Base-by-base conservation (phyloP, 2,113 vertebrate species). In the Gasterosteus nipponicus region DNA sequence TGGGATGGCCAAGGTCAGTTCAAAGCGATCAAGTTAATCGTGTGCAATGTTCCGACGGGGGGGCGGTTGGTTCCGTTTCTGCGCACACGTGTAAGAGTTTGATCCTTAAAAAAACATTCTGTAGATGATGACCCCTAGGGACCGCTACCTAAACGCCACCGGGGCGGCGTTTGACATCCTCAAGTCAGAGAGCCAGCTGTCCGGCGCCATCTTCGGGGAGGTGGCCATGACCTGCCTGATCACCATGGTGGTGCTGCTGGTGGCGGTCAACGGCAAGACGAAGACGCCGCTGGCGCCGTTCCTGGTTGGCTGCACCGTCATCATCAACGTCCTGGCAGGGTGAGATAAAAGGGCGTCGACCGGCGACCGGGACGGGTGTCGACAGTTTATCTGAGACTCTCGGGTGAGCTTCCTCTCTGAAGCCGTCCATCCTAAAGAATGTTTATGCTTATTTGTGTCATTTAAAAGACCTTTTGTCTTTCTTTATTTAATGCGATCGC, bases 191-290 rank as follows among this genome's bases (percentile, higher is more conserved):
- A 80, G 78, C 10, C 93, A 95, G 78, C 70, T 94, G 42, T 29
- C 18, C 0, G 49, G 77, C 5, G 94, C 92, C 51, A 51, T 94
- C 47, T 94, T 94, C 8, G 93, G 91, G 46, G 94, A 95, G 81
- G 77, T 92, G n/a, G 87, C 86, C 31, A 93, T 95, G 94, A 95
- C 94, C 10, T 93, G 92, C 81, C 29, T 95, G 65, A 60, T 95
- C 61, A 92, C 92, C 51, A 85, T 94, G 92, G 94, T 94, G 86
- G 92, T 94, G 57, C 85, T 93, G 69, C 60, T 94, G 80, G 93
- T 86, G 59, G 93, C 93, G 0, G 87, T 94, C 49, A 94, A 94
- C 42, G 9, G 18, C 35, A 94, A 88, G 85, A 94, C 87, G 1
- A 94, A 92, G 71, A 94, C 86, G 29, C 94, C 94, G 0, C 19